Evolutionary conservation across 92 coral and sea anemone species (phyloP).

Genomic region (Scolanthus callimorphus): DNA sequence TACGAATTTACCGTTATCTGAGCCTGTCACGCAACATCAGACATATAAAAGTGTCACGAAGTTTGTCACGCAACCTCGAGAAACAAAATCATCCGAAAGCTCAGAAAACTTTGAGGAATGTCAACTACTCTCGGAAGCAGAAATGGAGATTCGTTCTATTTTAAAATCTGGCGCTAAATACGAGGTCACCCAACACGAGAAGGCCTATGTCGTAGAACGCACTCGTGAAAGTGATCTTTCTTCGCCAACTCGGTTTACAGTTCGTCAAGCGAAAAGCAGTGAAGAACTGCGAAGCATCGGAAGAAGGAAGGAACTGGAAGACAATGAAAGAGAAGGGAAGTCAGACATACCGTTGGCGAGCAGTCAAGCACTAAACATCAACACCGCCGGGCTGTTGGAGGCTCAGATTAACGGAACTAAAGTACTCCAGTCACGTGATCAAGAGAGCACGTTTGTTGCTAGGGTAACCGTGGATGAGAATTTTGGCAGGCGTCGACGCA

Average conservation of each 20-base stretch:
- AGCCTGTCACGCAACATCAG: too few species aligned
- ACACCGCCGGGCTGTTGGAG: neutral
- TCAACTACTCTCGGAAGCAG: too few species aligned
- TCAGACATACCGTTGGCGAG: slow-evolving; percentile 1
- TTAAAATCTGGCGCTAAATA: neutral
- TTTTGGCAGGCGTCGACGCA: slow-evolving; percentile 49
- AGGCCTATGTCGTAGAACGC: neutral
- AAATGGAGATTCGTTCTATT: neutral
- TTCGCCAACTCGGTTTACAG: slow-evolving; percentile 13
- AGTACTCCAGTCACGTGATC: slow-evolving; percentile 15
- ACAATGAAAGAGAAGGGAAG: neutral
- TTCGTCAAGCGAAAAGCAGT: slow-evolving; percentile 20
- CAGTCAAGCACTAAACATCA: neutral
- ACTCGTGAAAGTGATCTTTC: too few species aligned
- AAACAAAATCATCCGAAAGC: too few species aligned
- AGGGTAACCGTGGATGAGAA: slow-evolving; percentile 71
- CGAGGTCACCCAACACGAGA: neutral
- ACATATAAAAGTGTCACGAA: too few species aligned
- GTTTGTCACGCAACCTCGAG: too few species aligned
- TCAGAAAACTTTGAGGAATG: too few species aligned
- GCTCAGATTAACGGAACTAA: neutral
- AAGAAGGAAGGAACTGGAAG: neutral
- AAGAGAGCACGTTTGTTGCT: slow-evolving; percentile 45
- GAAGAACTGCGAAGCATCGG: slow-evolving; percentile 20
- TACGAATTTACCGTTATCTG: too few species aligned